Evolutionary conservation across 2,888 invertebrate genomes (phyloP), one percentile per base, ranked within the genome.

Genomic region (Brachyptera putata): DNA sequence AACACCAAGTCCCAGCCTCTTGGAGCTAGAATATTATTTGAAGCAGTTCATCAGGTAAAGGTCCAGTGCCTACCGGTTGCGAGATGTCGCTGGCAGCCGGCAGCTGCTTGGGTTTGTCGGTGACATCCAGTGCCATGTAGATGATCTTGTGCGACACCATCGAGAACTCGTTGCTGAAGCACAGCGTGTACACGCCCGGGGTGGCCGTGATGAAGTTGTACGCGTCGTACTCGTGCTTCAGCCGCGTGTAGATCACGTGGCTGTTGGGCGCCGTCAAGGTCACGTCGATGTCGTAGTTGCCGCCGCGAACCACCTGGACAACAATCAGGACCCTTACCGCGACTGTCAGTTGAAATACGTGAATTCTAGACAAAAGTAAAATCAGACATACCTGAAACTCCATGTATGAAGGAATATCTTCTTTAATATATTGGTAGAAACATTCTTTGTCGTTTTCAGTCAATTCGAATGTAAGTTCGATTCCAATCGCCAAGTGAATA

Each of bases 351-450:
- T n/a, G n/a, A n/a, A n/a, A n/a, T n/a, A n/a, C n/a, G n/a, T n/a
- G n/a, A n/a, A n/a, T n/a, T n/a, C n/a, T n/a, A n/a, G n/a, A n/a
- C n/a, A n/a, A n/a, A n/a, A n/a, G n/a, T n/a, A n/a, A n/a, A n/a
- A n/a, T n/a, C n/a, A n/a, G n/a, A n/a, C 30, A 30, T 7, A 30
- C 30, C 7, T 50, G 50, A 26, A 41, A 58, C 16, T 43, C 16
- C 2, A 43, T 3, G 3, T 3, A 2, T 11, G 21, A 11, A 5
- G 43, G 4, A 18, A 43, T 21, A 18, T 43, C 21, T 18, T 64
- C 62, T 57, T 67, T 66, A 39, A 69, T 67, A 58, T 70, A 70
- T 37, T 70, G 69, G 63, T 69, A 69, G 16, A 43, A 43, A 18
- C 43, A 43, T 43, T 43, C 18, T 4, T 21, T 43, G 43, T 16